A percentile compares a stretch with the other conserved stretches of the same genome.
phyloP scores from a whole-genome alignment of 2,888 invertebrate genomes.

The Xanthia togata region DNA sequence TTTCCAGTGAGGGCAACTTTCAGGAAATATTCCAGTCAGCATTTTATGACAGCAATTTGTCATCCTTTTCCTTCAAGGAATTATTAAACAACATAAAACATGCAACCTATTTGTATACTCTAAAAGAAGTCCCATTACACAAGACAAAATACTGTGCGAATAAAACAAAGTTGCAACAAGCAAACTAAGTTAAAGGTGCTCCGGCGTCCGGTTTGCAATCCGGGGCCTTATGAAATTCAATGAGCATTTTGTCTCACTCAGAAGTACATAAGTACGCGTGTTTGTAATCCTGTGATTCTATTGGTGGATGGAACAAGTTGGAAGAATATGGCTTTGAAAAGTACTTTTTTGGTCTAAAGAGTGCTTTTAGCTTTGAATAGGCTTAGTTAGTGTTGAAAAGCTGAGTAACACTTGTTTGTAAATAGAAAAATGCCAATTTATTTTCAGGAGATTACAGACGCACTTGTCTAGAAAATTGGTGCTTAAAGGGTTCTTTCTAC shows the following conservation, averaged over 20 bases:
- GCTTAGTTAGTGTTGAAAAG: background rate
- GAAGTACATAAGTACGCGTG: constrained; percentile 68
- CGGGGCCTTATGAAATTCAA: constrained; percentile 84
- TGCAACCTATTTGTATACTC: constrained; percentile 1
- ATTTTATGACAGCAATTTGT: background rate
- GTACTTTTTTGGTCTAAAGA: background rate
- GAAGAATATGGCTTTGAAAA: background rate
- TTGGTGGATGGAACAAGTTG: constrained; percentile 43
- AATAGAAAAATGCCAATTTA: background rate
- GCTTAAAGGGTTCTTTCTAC: background rate
- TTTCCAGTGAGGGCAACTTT: background rate
- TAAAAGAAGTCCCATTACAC: constrained; percentile 30
- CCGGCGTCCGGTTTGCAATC: constrained; percentile 67
- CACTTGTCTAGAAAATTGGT: background rate
- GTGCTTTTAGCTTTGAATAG: constrained; percentile 5
- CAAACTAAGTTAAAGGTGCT: constrained; percentile 50
- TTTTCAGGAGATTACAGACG: background rate
- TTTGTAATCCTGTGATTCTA: constrained; percentile 65
- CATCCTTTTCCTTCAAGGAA: background rate
- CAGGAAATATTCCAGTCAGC: background rate
- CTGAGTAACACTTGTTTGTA: background rate
- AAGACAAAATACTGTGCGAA: constrained; percentile 26
- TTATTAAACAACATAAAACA: constrained; percentile 16
- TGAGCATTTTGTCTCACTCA: constrained; percentile 82
- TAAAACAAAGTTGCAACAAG: constrained; percentile 57